Conservation (phyloP, 2,888 invertebrate species). For the Rhyacophila evoluta region DNA sequence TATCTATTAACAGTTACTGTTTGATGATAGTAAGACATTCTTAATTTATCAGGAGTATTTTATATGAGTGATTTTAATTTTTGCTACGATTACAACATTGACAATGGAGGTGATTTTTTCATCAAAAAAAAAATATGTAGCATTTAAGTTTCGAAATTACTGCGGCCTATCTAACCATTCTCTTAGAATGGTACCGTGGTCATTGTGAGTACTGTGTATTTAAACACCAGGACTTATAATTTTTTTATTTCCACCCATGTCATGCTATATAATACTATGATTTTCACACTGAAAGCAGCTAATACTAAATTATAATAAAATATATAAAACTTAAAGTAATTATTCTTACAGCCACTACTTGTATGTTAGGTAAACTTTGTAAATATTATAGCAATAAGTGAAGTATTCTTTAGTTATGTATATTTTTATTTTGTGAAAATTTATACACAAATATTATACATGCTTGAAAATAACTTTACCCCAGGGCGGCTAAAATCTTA, state of each 20-base stretch:
- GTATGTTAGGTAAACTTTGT: slow-evolving; percentile 45
- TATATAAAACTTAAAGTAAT: slow-evolving; percentile 20
- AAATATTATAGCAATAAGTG: slow-evolving; percentile 43
- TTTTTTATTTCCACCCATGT: background rate
- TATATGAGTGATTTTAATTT: too few species aligned
- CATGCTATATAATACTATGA: background rate
- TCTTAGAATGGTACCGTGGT: background rate
- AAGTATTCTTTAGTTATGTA: slow-evolving; percentile 38
- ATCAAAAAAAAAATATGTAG: too few species aligned
- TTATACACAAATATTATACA: slow-evolving; percentile 37
- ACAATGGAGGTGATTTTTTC: too few species aligned
- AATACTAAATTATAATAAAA: slow-evolving; percentile 33
- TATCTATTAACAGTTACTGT: too few species aligned
- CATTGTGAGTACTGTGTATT: background rate
- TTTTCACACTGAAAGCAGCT: slow-evolving; percentile 34
- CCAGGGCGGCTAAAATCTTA: slow-evolving; percentile 41
- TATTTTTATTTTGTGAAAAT: slow-evolving; percentile 38
- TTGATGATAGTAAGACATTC: too few species aligned
- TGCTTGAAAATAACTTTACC: slow-evolving; percentile 38
- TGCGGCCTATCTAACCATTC: background rate
- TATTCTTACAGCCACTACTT: slow-evolving; percentile 41
- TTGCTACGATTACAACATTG: too few species aligned
- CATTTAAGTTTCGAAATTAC: background rate
- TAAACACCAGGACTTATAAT: background rate
- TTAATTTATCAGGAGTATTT: too few species aligned